Evolutionary conservation across 2,113 vertebrate species (phyloP).

Genomic region (Rhynchomys soricoides): DNA sequence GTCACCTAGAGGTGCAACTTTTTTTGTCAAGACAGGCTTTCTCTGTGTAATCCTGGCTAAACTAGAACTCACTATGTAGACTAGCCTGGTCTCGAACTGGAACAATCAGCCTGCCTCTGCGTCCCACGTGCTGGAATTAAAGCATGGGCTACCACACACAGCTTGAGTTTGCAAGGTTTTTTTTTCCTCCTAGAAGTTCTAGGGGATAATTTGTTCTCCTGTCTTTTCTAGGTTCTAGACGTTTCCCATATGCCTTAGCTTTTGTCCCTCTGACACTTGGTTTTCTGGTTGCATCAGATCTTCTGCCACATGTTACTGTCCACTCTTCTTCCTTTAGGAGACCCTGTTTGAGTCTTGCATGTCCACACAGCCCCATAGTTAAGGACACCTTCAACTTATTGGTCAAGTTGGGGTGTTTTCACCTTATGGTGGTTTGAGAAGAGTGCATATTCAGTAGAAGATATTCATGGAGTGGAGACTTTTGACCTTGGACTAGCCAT

Average conservation of each 20-base stretch:
- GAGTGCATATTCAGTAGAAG: too few species aligned
- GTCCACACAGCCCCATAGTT: not conserved
- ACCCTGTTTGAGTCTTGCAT: not conserved
- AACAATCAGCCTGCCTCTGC: not conserved
- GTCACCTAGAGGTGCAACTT: not conserved
- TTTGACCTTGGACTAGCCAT: not conserved
- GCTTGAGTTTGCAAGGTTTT: not conserved
- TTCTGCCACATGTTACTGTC: not conserved
- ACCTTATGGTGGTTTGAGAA: not conserved
- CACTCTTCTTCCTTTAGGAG: not conserved
- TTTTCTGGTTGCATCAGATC: too few species aligned
- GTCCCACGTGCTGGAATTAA: not conserved
- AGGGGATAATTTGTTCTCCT: not conserved
- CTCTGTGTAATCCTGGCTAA: too few species aligned
- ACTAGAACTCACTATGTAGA: not conserved
- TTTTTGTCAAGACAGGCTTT: not conserved
- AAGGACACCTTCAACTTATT: not conserved
- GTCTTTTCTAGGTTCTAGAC: not conserved
- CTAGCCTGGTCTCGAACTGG: not conserved
- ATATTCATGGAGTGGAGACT: not conserved
- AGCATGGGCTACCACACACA: not conserved
- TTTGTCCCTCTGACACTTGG: too few species aligned
- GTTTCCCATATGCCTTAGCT: accelerated
- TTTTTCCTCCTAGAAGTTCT: not conserved
- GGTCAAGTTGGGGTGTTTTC: not conserved